phyloP scores from a whole-genome alignment of 1,140 invertebrate species.

The Laodelphax striatellus region DNA sequence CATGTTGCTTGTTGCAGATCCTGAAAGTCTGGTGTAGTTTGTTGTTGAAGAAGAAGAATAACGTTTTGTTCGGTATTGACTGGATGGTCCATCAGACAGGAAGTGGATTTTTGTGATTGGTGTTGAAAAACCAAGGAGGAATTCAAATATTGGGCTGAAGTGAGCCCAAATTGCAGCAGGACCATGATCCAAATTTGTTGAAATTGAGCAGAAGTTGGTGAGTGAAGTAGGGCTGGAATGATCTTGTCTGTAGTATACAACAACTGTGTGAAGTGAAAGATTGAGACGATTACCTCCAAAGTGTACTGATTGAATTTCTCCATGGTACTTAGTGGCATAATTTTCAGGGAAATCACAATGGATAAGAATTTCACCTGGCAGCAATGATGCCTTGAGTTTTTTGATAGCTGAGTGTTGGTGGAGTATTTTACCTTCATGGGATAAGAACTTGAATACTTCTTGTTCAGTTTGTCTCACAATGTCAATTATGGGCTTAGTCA shows the following conservation, averaged over 20 bases:
- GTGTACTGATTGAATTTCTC: conserved; percentile 26
- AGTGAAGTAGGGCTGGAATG: conserved; percentile 7
- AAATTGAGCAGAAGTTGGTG: conserved; percentile 29
- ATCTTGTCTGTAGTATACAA: conserved; percentile 17
- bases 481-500: no score
- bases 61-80: conserved; percentile 20
- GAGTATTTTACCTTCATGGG: no score
- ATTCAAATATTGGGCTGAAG: conserved; percentile 23
- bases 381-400: no score
- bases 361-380: conserved; percentile 20
- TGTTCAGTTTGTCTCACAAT: no score
- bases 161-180: conserved; percentile 28
- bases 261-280: conserved; percentile 28
- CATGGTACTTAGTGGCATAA: conserved; percentile 25
- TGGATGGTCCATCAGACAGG: conserved; percentile 18
- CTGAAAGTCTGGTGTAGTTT: conserved; percentile 16
- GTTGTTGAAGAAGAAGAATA: conserved; percentile 16
- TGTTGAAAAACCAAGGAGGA: no score
- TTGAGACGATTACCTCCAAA: conserved; percentile 25
- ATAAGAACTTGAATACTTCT: no score
- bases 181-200: conserved; percentile 27
- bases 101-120: conserved; percentile 17
- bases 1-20: conserved; percentile 25
- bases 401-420: no score
- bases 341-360: conserved; percentile 29